phyloP scores from a whole-genome alignment of 2,888 invertebrate species.

The Protophormia terraenovae region DNA sequence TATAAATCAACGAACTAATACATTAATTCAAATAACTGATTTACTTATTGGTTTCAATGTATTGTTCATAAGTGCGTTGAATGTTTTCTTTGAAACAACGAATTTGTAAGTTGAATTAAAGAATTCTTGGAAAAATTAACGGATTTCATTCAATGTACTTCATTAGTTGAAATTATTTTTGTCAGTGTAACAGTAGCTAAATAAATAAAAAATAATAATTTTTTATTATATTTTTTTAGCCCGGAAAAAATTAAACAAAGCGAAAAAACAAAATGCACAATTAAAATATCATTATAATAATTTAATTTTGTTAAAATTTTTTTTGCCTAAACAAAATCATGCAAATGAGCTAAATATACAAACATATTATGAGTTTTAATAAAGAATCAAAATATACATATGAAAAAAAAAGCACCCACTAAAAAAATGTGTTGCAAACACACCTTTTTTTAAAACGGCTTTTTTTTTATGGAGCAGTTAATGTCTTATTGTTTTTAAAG shows the following conservation, averaged over 20 bases:
- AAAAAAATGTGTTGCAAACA: conserved; percentile 5
- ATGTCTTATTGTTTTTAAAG: no score
- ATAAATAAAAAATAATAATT: conserved; percentile 18
- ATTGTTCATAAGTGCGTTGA: no score
- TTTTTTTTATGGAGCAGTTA: no score
- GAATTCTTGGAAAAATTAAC: no score
- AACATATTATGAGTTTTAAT: neutral
- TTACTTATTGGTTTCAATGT: no score
- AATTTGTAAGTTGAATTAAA: no score
- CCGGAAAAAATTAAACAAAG: neutral
- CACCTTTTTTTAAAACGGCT: conserved; percentile 28
- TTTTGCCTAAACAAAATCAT: neutral
- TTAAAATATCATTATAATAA: conserved; percentile 64
- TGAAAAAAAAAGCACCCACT: neutral
- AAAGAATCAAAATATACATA: conserved; percentile 17
- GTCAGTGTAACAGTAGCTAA: conserved; percentile 19
- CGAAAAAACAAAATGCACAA: conserved; percentile 41
- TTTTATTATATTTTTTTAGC: conserved; percentile 6
- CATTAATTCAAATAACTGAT: no score
- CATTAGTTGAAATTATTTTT: no score
- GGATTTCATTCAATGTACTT: no score
- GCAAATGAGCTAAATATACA: conserved; percentile 29
- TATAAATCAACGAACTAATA: no score
- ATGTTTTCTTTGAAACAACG: no score
- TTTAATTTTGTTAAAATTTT: neutral